A percentile compares a stretch with the other conserved stretches of the same genome.
Evolutionary conservation across 92 coral and sea anemone species (phyloP).

Genomic region (Epizoanthus fatuus): DNA sequence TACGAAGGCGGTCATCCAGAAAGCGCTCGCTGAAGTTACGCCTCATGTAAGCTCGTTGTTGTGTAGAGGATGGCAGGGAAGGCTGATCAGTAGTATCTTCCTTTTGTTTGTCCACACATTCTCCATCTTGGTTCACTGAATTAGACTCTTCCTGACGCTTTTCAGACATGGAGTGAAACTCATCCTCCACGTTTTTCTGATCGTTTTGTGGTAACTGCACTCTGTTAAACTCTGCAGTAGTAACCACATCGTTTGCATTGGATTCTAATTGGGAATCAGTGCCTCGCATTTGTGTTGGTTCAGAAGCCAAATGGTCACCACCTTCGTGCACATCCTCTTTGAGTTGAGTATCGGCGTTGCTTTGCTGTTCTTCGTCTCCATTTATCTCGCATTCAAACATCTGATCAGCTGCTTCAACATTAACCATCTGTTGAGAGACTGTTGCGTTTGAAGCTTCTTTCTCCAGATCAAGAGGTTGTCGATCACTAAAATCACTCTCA

Average conservation of each 20-base stretch:
- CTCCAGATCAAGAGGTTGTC: background rate
- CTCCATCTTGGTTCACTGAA: background rate
- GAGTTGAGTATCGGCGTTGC: background rate
- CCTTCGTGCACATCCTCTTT: background rate
- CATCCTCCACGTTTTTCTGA: background rate
- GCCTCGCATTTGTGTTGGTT: background rate
- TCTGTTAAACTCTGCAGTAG: background rate
- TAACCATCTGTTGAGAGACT: background rate
- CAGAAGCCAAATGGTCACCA: background rate
- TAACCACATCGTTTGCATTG: background rate
- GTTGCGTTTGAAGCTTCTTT: background rate
- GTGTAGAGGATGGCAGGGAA: background rate
- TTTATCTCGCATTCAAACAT: background rate
- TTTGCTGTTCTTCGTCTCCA: background rate
- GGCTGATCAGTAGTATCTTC: background rate
- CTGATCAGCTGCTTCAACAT: background rate
- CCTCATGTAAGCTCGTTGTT: background rate
- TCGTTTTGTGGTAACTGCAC: background rate
- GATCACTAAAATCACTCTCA: no score
- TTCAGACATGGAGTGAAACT: background rate
- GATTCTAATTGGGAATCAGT: background rate
- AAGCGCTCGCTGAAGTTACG: background rate
- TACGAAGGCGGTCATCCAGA: conserved; percentile 26
- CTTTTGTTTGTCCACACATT: background rate
- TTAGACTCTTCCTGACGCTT: background rate